Percentiles rank a stretch among this genome's conserved stretches.
Evolutionary conservation across 2,113 vertebrate genomes (phyloP).

Genomic region (Clinocottus analis): DNA sequence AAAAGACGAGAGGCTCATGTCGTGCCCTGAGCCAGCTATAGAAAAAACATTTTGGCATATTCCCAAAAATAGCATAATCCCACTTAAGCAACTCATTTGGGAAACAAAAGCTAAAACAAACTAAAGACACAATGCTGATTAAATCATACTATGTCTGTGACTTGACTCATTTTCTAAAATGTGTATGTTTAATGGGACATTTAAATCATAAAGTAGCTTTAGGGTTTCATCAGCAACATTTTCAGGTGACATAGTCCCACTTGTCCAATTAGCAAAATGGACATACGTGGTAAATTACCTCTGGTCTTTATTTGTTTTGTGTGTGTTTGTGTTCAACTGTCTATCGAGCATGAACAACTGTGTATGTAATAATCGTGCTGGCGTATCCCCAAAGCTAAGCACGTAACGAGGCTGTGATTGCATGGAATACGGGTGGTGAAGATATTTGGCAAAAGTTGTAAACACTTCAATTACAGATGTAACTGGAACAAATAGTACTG

Average conservation of each 20-base stretch:
- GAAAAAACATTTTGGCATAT: conserved; percentile 46
- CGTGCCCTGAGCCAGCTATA: conserved; percentile 31
- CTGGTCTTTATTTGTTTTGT: not conserved
- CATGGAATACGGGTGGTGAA: conserved; percentile 23
- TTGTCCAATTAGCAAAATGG: not conserved
- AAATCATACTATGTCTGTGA: conserved; percentile 29
- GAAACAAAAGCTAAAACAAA: conserved; percentile 43
- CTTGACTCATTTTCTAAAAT: conserved; percentile 34
- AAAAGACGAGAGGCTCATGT: conserved; percentile 48
- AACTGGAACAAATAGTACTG: conserved; percentile 61
- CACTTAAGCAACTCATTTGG: conserved; percentile 46
- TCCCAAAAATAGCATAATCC: conserved; percentile 48
- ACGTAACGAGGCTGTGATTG: conserved; percentile 41
- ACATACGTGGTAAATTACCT: not conserved
- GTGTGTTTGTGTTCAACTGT: not conserved
- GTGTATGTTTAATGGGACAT: conserved; percentile 14
- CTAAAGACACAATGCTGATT: conserved; percentile 39
- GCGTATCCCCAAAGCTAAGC: conserved; percentile 19
- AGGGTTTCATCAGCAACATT: not conserved
- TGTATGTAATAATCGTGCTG: not conserved
- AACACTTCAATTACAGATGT: conserved; percentile 73
- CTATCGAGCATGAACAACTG: not conserved
- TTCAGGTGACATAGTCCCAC: not conserved
- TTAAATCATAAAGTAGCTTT: conserved; percentile 1
- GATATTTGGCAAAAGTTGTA: conserved; percentile 65